Base-by-base conservation (phyloP, 2,113 vertebrate species). In the Zosterops lateralis region DNA sequence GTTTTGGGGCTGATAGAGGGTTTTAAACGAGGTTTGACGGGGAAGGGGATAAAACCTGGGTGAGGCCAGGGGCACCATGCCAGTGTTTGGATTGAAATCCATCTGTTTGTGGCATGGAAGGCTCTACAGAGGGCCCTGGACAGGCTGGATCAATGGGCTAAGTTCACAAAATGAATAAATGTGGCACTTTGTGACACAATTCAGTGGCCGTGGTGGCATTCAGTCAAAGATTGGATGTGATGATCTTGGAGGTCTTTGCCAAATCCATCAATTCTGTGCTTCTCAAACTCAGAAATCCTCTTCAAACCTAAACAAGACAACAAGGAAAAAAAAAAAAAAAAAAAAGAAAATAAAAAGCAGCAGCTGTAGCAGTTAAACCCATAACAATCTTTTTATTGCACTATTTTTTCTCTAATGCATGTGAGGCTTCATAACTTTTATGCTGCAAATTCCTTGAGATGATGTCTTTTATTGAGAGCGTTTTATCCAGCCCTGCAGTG, bases 221-320 rank as follows among this genome's bases (percentile, higher is more conserved):
- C 0, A 0, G 18, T n/a, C 38, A 60, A 60, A 70, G 15, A 32
- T 6, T 44, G 31, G 34, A 9, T 3, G 1, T 24, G 48, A 62
- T 36, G 17, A 14, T 42, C 34, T 42, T 36, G 64, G 34, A 42
- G 25, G 48, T 62, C 40, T 56, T 70, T 62, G 13, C 21, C 34
- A 62, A 50, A 62, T 31, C 8, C 36, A 4, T 34, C 18, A 53
- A 1, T 42, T 62, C 31, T 14, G 8, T 15, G 21, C 25, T 20
- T 70, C 34, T 47, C 26, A 31, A 65, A 57, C 9, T 42, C 36
- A 29, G 31, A 84, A 84, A 19, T 87, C 74, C 4, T 62, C 32
- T 62, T 75, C 28, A 65, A 92, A 48, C 22, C 36, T 45, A 31
- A 77, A 47, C 12, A 68, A 38, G 29, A 17, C 4, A 40, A 62